These are phyloP conservation scores for Microctenopoma lineatum DNA, from an alignment of 2,797 vertebrate species.

Conservation along the genomic window DNA sequence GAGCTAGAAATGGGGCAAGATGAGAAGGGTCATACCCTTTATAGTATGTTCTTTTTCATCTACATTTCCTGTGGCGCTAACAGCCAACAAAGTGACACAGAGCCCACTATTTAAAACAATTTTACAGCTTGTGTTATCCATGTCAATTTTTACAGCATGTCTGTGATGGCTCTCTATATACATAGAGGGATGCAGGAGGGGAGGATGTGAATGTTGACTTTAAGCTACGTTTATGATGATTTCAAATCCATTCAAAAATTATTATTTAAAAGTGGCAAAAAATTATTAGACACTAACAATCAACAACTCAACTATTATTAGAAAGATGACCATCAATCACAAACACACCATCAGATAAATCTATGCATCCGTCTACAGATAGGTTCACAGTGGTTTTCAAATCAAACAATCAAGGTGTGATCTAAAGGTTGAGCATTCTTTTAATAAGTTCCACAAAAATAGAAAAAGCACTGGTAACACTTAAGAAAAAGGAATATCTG, in stretches of 20 bases:
- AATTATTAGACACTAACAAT: constrained; percentile 60
- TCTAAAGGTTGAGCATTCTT: not conserved
- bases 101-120: constrained; percentile 18
- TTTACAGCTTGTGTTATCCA: constrained; percentile 16
- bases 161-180: not conserved
- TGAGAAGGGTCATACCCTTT: constrained; percentile 28
- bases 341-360: not conserved
- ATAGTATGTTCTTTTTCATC: constrained; percentile 45
- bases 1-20: constrained; percentile 40
- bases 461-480: not conserved
- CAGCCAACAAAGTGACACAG: constrained; percentile 32
- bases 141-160: not conserved
- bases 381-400: not conserved
- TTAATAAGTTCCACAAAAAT: constrained; percentile 8
- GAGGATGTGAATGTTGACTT: constrained; percentile 33
- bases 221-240: constrained; percentile 38
- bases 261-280: constrained; percentile 47
- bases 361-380: too few species aligned
- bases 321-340: constrained; percentile 35
- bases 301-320: constrained; percentile 50
- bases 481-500: too few species aligned
- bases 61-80: constrained; percentile 19
- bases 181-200: constrained; percentile 5
- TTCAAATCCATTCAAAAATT: not conserved
- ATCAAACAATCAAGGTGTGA: too few species aligned